Evolutionary conservation across 2,113 vertebrate genomes (phyloP).

Genomic region (Thermophis baileyi): DNA sequence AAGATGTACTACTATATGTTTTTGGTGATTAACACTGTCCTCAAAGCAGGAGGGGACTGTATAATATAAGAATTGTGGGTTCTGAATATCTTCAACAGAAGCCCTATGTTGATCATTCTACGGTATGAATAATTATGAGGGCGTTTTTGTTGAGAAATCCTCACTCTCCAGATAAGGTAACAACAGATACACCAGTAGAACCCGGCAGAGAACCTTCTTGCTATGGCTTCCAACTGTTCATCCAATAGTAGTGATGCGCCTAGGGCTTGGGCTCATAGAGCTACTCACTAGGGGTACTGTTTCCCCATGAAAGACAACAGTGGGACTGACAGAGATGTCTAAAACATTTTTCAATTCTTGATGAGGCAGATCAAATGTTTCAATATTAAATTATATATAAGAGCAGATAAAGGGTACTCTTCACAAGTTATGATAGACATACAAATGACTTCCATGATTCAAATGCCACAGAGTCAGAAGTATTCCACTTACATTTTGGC

Average conservation of each 20-base stretch:
- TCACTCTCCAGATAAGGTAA: not conserved
- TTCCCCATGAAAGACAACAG: not conserved
- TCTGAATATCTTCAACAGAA: not conserved
- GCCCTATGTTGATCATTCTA: not conserved
- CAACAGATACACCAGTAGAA: not conserved
- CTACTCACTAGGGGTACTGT: not conserved
- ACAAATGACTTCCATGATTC: not conserved
- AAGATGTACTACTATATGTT: not conserved
- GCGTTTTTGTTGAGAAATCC: not conserved
- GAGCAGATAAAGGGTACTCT: not conserved
- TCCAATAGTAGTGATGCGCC: not conserved
- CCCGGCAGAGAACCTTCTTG: not conserved
- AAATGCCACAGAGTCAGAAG: not conserved
- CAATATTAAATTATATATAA: not conserved
- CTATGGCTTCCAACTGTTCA: not conserved
- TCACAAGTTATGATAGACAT: not conserved
- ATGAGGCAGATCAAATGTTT: not conserved
- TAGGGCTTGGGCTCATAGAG: not conserved
- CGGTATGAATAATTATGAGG: not conserved
- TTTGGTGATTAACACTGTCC: not conserved
- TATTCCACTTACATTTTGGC: conserved; percentile 84
- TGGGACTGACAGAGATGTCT: not conserved
- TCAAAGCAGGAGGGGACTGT: not conserved
- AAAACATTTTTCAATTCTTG: not conserved
- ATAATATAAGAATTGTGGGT: not conserved